phyloP scores from a whole-genome alignment of 2,797 vertebrate species.

The Alectoris magna region DNA sequence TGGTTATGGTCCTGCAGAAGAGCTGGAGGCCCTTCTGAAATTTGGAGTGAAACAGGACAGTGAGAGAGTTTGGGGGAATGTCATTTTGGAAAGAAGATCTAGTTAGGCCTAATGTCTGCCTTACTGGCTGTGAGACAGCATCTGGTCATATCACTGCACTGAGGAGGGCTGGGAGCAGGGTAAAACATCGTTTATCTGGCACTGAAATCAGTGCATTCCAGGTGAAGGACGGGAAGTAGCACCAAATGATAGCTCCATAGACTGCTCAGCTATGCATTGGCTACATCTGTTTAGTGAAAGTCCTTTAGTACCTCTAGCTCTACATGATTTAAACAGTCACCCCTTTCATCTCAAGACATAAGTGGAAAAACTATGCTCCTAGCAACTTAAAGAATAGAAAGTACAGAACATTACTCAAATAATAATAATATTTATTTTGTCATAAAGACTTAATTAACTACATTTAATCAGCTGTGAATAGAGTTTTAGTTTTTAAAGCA shows the following conservation, averaged over 20 bases:
- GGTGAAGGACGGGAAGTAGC: slow-evolving; percentile 5
- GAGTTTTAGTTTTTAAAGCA: not conserved
- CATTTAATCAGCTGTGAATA: not conserved
- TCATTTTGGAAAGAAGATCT: not conserved
- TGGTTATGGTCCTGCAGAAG: not conserved
- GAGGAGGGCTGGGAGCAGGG: not conserved
- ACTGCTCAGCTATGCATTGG: not conserved
- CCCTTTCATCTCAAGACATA: slow-evolving; percentile 14
- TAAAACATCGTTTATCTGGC: not conserved
- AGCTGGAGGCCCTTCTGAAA: not conserved
- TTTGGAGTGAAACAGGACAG: not conserved
- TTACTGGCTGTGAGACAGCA: not conserved
- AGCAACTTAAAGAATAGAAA: not conserved
- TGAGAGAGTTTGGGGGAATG: not conserved
- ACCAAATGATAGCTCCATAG: not conserved
- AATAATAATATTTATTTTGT: not conserved
- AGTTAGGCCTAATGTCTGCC: not conserved
- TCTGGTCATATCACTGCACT: not conserved
- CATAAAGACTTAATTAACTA: not conserved
- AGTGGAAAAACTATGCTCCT: not conserved
- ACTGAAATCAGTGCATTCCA: not conserved
- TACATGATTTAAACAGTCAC: not conserved
- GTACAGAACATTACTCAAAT: not conserved
- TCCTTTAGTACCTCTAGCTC: slow-evolving; percentile 9
- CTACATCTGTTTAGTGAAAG: slow-evolving; percentile 13